Base-by-base conservation (phyloP, 2,888 invertebrate species). In the Cryptus viduatorius region DNA sequence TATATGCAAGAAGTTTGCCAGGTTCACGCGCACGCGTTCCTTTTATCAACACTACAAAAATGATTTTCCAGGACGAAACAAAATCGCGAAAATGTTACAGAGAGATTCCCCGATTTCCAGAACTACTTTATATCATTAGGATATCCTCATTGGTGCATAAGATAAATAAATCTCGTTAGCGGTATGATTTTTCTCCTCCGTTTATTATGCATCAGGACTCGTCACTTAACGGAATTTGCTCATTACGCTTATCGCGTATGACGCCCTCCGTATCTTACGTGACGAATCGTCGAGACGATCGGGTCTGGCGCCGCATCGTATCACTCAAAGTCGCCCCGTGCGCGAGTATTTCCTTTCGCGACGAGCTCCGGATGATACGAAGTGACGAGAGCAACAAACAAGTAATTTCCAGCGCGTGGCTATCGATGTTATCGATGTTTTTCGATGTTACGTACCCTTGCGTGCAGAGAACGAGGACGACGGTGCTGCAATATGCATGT, bases 381-480 rank as follows among this genome's bases (percentile, higher is more conserved):
- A 37, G 16, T 19, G 10, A 69, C n/a, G 44, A 56, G 68, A 71
- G n/a, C 3, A 71, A 8, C 3, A 53, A 53, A n/a, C 56, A 4
- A 56, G 56, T 19, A 7, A 4, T 42, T 31, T 2, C n/a, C 16
- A 12, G 12, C 71, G 68, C 50, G 50, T 67, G 79, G 71, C 71
- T 10, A 31, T 53, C 53, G 19, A 12, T 42, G 16, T 72, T 65
- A 72, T 72, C 59, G n/a, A 53, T 37, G 16, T 59, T 68, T 75
- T 59, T 61, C 42, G 29, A 37, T 50, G 24, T 24, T 69, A n/a
- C n/a, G n/a, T 87, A 90, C 90, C 90, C 88, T 90, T 90, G 7
- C 89, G 87, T 68, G 81, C 86, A 5, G 88, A 72, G 8, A 77
- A 84, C 19, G 84, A 84, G 0, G 93, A 90, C 37, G 89, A 90